phyloP scores from a whole-genome alignment of 1,140 invertebrate species.

The Frieseomelitta varia region DNA sequence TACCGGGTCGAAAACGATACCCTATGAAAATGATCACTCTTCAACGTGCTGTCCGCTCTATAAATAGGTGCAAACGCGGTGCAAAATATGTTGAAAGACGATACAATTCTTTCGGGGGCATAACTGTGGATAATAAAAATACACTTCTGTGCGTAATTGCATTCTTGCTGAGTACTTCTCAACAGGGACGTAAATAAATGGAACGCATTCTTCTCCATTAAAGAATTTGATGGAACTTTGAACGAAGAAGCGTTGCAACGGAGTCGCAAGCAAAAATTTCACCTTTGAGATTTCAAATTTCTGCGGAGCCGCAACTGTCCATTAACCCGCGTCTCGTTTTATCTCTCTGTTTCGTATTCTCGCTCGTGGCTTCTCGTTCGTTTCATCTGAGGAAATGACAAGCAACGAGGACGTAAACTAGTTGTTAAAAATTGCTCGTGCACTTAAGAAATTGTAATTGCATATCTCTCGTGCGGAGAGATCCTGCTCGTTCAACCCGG shows the following conservation, averaged over 20 bases:
- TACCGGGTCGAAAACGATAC: not conserved
- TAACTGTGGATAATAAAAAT: too few relatives aligned
- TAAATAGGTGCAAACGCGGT: not conserved
- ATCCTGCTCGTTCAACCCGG: too few relatives aligned
- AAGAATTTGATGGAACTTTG: too few relatives aligned
- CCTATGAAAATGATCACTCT: not conserved
- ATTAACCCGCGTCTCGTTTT: not conserved
- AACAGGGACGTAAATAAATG: too few relatives aligned
- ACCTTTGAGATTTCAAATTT: not conserved
- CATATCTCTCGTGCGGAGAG: not conserved
- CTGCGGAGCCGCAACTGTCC: not conserved
- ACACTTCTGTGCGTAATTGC: too few relatives aligned
- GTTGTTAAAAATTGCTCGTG: constrained; percentile 1
- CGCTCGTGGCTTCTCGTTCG: too few relatives aligned
- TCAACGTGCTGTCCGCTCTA: not conserved
- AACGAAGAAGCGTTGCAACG: too few relatives aligned
- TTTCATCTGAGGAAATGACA: not conserved
- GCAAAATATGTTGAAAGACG: not conserved
- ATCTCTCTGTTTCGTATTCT: not conserved
- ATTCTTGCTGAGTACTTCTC: too few relatives aligned
- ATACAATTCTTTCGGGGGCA: not conserved
- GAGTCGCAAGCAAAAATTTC: not conserved
- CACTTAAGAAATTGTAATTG: constrained; percentile 21
- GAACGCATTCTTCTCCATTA: too few relatives aligned
- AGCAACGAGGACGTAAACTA: constrained; percentile 16